Evolutionary conservation across 2,888 invertebrate species (phyloP).

Genomic region (Oligia strigilis): DNA sequence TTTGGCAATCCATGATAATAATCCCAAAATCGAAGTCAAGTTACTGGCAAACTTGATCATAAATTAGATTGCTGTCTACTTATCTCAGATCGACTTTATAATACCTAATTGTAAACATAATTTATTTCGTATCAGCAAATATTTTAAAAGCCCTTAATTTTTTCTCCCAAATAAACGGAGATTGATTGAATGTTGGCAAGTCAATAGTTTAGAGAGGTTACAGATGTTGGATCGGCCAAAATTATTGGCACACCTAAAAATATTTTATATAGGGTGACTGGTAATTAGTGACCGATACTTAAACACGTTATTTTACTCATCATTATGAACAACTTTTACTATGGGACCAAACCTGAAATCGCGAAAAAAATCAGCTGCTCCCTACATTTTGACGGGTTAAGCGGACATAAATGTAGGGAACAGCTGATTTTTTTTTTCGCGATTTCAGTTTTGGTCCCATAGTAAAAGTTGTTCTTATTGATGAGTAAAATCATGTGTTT

Average conservation of each 20-base stretch:
- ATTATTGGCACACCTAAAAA: conserved; percentile 18
- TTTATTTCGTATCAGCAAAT: conserved; percentile 26
- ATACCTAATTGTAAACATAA: conserved; percentile 29
- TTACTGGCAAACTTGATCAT: not conserved
- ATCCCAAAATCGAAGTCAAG: not conserved
- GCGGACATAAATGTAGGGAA: no score
- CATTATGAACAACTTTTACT: no score
- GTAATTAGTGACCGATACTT: no score
- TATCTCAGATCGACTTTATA: not conserved
- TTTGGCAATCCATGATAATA: not conserved
- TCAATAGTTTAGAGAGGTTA: conserved; percentile 24
- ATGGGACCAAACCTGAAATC: no score
- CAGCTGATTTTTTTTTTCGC: no score
- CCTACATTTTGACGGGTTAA: no score
- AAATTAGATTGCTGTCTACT: not conserved
- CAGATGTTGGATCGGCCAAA: conserved; percentile 23
- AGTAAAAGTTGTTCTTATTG: no score
- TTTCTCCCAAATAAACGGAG: conserved; percentile 1
- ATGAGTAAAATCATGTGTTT: no score
- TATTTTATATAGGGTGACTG: no score
- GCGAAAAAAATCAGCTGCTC: no score
- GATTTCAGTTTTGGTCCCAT: no score
- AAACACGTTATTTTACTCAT: no score
- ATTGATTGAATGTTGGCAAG: conserved; percentile 30
- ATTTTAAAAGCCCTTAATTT: conserved; percentile 16